Evolutionary conservation across 2,113 vertebrate genomes (phyloP), one percentile per base, ranked within the genome.

Genomic region (Melanotaenia duboulayi): DNA sequence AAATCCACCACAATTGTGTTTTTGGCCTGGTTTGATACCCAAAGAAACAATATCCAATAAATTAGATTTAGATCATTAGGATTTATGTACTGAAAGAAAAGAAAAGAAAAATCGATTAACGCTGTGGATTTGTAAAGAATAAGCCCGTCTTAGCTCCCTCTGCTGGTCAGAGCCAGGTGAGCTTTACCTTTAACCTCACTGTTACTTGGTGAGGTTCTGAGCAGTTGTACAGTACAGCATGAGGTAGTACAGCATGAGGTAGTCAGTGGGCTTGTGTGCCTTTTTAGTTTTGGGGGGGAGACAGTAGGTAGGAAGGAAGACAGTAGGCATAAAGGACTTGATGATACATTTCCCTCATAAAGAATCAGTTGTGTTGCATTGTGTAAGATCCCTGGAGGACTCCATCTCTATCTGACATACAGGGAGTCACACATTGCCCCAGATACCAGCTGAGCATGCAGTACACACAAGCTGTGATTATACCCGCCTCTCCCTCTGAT

Each of bases 381-480:
- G 60, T 50, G 32, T 63, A 56, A 5, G 32, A 63, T 24, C 59
- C 62, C 44, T 58, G 50, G 62, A 78, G 56, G 58, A 52, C 24
- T 77, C 72, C 7, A 51, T 85, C 72, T 75, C 78, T 68, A 65
- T 71, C 54, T 2, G n/a, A 82, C 68, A 76, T 50, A 69, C 48
- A 82, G 13, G 20, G 44, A 76, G 57, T 77, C 67, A 71, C 78
- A 76, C 80, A 48, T 83, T 84, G 74, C 52, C 88, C 86, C 64
- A 90, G 74, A 89, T 86, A 85, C 61, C 79, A 86, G 76, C 54
- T 4, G 42, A 81, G 75, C 20, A 7, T 84, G 80, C 68, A 63
- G 65, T 40, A 68, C 64, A 80, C 64, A 63, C 67, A 46, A 72
- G 71, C 78, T 78, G 81, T 84, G 80, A 82, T 87, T 67, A 72